These are phyloP conservation scores for Idaea aversata DNA, from an alignment of 2,888 invertebrate species.

Conservation along the genomic window DNA sequence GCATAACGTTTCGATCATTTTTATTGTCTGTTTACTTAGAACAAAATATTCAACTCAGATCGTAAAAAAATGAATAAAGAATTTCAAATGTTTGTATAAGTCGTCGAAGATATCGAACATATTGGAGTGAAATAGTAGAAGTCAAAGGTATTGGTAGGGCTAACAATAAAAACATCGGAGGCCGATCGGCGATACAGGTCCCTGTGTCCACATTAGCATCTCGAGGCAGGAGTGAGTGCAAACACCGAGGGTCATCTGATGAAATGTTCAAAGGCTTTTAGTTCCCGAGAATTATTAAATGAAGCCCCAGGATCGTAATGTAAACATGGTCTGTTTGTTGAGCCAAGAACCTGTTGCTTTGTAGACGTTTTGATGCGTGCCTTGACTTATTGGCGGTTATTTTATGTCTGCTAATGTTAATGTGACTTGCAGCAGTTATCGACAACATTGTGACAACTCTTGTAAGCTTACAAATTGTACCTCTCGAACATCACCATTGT, in stretches of 20 bases:
- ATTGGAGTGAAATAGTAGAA: slow-evolving; percentile 67
- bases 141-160: slow-evolving; percentile 62
- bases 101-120: slow-evolving; percentile 62
- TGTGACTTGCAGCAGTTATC: slow-evolving; percentile 62
- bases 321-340: slow-evolving; percentile 74
- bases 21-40: background rate
- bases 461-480: slow-evolving; percentile 27
- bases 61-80: slow-evolving; percentile 32
- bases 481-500: slow-evolving; percentile 32
- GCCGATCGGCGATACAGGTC: slow-evolving; percentile 78
- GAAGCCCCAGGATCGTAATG: slow-evolving; percentile 79
- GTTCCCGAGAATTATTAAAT: slow-evolving; percentile 81
- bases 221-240: slow-evolving; percentile 77
- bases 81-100: slow-evolving; percentile 56
- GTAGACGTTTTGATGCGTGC: slow-evolving; percentile 74
- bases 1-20: too few species aligned
- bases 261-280: slow-evolving; percentile 81
- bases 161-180: slow-evolving; percentile 73
- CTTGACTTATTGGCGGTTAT: slow-evolving; percentile 77
- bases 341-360: slow-evolving; percentile 78
- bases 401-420: slow-evolving; percentile 76
- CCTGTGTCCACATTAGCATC: slow-evolving; percentile 81
- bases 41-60: slow-evolving; percentile 6
- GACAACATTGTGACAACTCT: slow-evolving; percentile 65
- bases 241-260: slow-evolving; percentile 80